Base-by-base conservation (phyloP, 2,113 vertebrate species). In the Charadrius vociferus region DNA sequence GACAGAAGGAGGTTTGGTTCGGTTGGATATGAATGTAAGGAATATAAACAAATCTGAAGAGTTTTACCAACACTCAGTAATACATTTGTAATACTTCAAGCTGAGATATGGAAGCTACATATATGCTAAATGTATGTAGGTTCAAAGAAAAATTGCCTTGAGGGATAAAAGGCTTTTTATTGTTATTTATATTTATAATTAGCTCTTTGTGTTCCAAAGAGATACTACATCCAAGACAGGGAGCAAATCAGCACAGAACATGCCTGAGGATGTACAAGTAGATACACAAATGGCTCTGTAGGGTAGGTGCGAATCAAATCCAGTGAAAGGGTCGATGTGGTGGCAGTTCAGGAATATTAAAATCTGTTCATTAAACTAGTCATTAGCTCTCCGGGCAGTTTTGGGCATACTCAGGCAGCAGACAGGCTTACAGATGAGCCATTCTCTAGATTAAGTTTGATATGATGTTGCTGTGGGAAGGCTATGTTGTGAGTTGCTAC, bases 381-480 rank as follows among this genome's bases (percentile, higher is more conserved):
- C 47, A 14, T 61, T 91, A 88, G 34, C 15, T 95, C 78, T 91
- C 27, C 1, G 5, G 74, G 52, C 27, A 53, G 58, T 79, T 56
- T 94, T 41, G 61, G 37, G 39, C 12, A 21, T 18, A 36, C 47
- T 94, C 3, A 6, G 43, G 27, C 41, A 91, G 55, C 63, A 88
- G 92, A 39, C 59, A 86, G 32, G 43, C 47, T 53, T 63, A 74
- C 10, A 74, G 77, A 77, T 4, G 10, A 79, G 53, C 61, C 24
- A 3, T 79, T 91, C 65, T 63, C 75, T 80, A 91, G 91, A 94
- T 81, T 73, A 65, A 89, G 83, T 59, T 95, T 82, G 94, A 95
- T 79, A 61, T 3, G 68, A 55, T 61, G 77, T 73, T 87, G 70
- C 80, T 12, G 3, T 72, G 80, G 88, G 58, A 86, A 65, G 58